Percentiles rank a stretch among this genome's conserved stretches.
Evolutionary conservation across 1,140 invertebrate genomes (phyloP).

Genomic region (Chionoecetes opilio): DNA sequence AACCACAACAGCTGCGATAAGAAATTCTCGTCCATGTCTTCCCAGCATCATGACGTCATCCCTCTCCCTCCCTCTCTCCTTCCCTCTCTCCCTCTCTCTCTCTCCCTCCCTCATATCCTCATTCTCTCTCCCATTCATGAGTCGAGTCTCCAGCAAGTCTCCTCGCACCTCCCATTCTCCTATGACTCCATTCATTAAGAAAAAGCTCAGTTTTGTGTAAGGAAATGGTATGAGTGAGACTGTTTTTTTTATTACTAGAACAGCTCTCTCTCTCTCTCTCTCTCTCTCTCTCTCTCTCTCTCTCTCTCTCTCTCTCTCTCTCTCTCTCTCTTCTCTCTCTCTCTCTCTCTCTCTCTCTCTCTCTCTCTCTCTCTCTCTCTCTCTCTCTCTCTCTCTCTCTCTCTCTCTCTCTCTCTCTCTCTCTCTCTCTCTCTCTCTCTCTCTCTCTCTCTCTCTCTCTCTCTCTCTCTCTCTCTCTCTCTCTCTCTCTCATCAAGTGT

Average conservation of each 20-base stretch:
- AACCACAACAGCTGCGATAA: neutral
- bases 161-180: neutral
- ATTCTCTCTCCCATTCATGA: neutral
- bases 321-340: neutral
- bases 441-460: too few relatives aligned
- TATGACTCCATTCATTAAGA: neutral
- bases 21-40: neutral
- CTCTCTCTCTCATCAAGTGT: too few relatives aligned
- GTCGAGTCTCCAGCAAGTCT: neutral
- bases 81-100: neutral
- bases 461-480: too few relatives aligned
- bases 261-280: neutral
- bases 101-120: neutral
- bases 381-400: too few relatives aligned
- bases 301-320: conserved; percentile 14
- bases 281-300: conserved; percentile 22
- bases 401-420: too few relatives aligned
- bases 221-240: neutral
- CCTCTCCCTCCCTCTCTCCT: neutral
- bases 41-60: neutral
- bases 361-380: too few relatives aligned
- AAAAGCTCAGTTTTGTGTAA: neutral
- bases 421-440: too few relatives aligned
- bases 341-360: too few relatives aligned
- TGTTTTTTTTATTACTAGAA: neutral